Percentiles rank a stretch among this genome's conserved stretches.
phyloP scores from a whole-genome alignment of 2,797 vertebrate genomes.

The Spatula versicolor region DNA sequence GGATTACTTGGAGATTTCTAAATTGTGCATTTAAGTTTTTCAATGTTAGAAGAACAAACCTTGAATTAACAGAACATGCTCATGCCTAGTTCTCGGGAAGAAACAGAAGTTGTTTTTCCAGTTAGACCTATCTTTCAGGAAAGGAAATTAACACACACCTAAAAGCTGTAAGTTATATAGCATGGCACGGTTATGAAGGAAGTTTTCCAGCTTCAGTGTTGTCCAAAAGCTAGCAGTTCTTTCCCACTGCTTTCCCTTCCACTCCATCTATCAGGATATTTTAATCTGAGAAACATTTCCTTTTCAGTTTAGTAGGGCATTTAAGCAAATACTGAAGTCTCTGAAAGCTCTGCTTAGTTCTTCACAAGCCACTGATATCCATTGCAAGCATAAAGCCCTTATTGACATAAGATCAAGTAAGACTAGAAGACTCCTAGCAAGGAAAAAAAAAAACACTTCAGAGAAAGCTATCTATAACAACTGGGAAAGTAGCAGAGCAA shows the following conservation, averaged over 20 bases:
- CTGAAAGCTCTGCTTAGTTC: not conserved
- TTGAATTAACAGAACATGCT: not conserved
- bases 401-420: not conserved
- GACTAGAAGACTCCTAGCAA: not conserved
- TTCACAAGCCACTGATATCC: not conserved
- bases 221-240: not conserved
- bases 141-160: not conserved
- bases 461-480: not conserved
- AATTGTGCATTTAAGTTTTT: not conserved
- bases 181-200: not conserved
- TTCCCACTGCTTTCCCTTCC: not conserved
- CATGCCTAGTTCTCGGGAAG: not conserved
- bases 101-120: not conserved
- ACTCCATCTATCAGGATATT: not conserved
- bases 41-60: not conserved
- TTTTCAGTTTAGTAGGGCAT: not conserved
- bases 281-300: not conserved
- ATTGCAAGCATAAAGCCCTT: not conserved
- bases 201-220: not conserved
- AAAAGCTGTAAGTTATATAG: not conserved
- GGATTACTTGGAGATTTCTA: not conserved
- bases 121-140: not conserved
- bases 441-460: not conserved
- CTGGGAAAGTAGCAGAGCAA: not conserved
- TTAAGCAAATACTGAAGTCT: not conserved